These are phyloP conservation scores for Guaruba guarouba DNA, from an alignment of 2,113 vertebrate species.

Conservation along the genomic window DNA sequence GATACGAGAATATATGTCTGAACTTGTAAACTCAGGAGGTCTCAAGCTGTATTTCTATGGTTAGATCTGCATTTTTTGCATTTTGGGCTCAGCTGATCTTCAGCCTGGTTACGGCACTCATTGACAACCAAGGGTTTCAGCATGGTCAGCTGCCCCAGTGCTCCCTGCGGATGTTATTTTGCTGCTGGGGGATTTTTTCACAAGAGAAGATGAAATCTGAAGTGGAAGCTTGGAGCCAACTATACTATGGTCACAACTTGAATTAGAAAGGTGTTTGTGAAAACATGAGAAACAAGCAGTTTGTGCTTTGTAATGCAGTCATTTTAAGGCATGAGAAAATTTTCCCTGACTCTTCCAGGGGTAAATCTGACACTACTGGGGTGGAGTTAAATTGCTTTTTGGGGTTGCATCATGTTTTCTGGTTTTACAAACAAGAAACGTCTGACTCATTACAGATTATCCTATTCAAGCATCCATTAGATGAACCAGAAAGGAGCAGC, in stretches of 20 bases:
- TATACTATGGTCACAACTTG: neutral
- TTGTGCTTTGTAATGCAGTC: neutral
- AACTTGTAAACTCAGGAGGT: neutral
- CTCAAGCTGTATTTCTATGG: neutral
- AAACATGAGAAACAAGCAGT: neutral
- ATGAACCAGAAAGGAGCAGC: neutral
- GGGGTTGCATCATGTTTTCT: conserved; percentile 23
- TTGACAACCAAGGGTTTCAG: neutral
- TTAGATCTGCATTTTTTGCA: neutral
- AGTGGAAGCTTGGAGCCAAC: neutral
- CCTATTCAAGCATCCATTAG: neutral
- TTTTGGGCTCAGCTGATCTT: neutral
- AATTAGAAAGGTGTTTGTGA: neutral
- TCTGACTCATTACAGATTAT: neutral
- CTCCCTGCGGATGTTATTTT: neutral
- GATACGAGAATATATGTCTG: neutral
- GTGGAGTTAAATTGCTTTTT: conserved; percentile 33
- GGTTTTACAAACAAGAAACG: neutral
- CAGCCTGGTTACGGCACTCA: neutral
- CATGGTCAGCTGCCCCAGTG: neutral
- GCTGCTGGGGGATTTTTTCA: neutral
- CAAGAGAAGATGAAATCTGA: neutral
- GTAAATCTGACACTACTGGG: neutral
- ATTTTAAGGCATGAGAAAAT: neutral
- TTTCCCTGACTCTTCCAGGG: neutral